These are phyloP conservation scores for Potamilus streckersoni DNA, from an alignment of 1,140 invertebrate genomes.

Conservation along the genomic window DNA sequence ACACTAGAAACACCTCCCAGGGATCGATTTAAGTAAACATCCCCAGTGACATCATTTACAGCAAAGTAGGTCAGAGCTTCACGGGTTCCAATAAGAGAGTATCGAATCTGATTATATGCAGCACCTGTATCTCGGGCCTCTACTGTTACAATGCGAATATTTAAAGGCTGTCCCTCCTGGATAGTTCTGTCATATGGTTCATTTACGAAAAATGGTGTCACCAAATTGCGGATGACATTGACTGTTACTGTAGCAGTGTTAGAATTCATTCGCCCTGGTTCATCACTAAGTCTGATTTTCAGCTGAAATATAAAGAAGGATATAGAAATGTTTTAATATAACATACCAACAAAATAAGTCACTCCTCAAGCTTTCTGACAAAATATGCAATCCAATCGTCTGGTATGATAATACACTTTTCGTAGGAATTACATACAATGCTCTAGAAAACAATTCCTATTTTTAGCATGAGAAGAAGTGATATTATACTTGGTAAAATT, in stretches of 20 bases:
- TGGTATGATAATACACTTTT: too few relatives aligned
- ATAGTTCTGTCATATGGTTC: constrained; percentile 36
- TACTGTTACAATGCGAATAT: constrained; percentile 29
- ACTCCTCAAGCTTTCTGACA: not conserved
- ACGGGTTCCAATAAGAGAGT: constrained; percentile 47
- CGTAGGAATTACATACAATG: too few relatives aligned
- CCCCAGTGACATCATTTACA: constrained; percentile 78
- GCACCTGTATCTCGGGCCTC: constrained; percentile 44
- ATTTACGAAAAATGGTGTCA: constrained; percentile 46
- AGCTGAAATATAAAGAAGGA: constrained; percentile 14
- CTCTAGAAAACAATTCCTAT: too few relatives aligned
- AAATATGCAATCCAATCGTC: too few relatives aligned
- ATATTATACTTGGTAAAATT: too few relatives aligned
- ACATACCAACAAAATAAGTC: not conserved
- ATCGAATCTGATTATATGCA: constrained; percentile 24
- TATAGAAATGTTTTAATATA: not conserved
- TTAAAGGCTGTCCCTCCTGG: constrained; percentile 6
- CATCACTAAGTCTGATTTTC: constrained; percentile 12
- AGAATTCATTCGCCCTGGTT: constrained; percentile 11
- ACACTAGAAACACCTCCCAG: constrained; percentile 21
- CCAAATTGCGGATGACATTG: constrained; percentile 44
- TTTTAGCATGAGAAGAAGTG: too few relatives aligned
- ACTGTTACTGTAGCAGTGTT: constrained; percentile 47
- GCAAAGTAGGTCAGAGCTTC: constrained; percentile 73
- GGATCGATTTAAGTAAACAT: constrained; percentile 27